Evolutionary conservation across 2,888 invertebrate species (phyloP).

Genomic region (Sphecodes monilicornis): DNA sequence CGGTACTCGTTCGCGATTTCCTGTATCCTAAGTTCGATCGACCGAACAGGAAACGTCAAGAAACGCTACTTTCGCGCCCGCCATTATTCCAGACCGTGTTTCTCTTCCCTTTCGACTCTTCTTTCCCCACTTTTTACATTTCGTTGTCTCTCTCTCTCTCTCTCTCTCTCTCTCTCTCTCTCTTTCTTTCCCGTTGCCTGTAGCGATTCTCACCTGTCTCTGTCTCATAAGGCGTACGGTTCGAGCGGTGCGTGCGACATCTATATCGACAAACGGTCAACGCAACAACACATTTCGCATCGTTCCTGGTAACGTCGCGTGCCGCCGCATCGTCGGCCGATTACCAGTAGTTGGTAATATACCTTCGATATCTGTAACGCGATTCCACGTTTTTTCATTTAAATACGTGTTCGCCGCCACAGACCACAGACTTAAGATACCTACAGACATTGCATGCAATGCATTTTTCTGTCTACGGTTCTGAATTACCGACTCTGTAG

Average conservation of each 20-base stretch:
- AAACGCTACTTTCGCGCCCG: slow-evolving; percentile 24
- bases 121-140: neutral
- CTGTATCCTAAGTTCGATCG: slow-evolving; percentile 1
- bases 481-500: too few relatives aligned
- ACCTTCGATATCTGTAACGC: neutral
- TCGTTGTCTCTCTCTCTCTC: neutral
- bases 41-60: slow-evolving; percentile 25
- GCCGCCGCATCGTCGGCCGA: neutral
- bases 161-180: neutral
- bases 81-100: slow-evolving; percentile 40
- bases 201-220: neutral
- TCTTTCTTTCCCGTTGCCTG: neutral
- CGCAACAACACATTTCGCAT: neutral
- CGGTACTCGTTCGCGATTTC: neutral
- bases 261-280: neutral
- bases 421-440: too few relatives aligned
- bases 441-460: too few relatives aligned
- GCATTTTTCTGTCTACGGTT: too few relatives aligned
- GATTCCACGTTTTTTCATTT: neutral
- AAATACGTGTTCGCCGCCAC: too few relatives aligned
- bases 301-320: neutral
- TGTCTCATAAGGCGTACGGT: neutral
- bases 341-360: neutral
- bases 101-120: slow-evolving; percentile 29
- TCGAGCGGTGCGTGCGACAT: neutral